These are phyloP conservation scores for Hydrotaea cyrtoneurina DNA, from an alignment of 2,888 invertebrate genomes.

Conservation along the genomic window DNA sequence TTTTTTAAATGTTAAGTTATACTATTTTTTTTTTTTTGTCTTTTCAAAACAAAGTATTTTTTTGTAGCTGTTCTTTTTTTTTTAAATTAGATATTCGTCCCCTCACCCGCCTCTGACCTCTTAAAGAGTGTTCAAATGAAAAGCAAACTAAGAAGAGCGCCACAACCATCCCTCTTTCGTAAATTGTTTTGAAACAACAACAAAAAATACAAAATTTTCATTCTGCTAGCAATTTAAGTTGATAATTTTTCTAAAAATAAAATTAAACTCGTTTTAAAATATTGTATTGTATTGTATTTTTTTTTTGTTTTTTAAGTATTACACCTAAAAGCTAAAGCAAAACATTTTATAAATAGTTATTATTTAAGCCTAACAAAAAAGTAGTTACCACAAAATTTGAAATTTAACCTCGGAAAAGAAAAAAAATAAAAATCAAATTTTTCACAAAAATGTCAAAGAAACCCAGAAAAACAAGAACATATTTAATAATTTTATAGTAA, in stretches of 20 bases:
- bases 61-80: neutral
- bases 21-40: neutral
- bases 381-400: neutral
- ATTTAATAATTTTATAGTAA: neutral
- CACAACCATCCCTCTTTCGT: neutral
- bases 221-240: neutral
- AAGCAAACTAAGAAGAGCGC: neutral
- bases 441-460: constrained; percentile 20
- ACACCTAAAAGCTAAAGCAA: no score
- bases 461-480: neutral
- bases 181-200: neutral
- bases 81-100: constrained; percentile 5
- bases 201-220: neutral
- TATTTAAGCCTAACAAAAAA: constrained; percentile 4
- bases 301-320: constrained; percentile 53
- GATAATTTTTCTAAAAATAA: neutral
- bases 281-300: constrained; percentile 6
- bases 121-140: constrained; percentile 26
- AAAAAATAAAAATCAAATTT: neutral
- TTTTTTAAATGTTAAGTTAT: constrained; percentile 13
- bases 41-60: constrained; percentile 22
- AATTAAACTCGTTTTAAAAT: neutral
- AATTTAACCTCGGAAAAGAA: constrained; percentile 4
- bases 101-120: neutral
- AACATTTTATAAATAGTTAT: constrained; percentile 50